A percentile compares a stretch with the other conserved stretches of the same genome.
These are phyloP conservation scores for Pedionomus torquatus DNA, from an alignment of 2,113 vertebrate genomes.

Conservation along the genomic window DNA sequence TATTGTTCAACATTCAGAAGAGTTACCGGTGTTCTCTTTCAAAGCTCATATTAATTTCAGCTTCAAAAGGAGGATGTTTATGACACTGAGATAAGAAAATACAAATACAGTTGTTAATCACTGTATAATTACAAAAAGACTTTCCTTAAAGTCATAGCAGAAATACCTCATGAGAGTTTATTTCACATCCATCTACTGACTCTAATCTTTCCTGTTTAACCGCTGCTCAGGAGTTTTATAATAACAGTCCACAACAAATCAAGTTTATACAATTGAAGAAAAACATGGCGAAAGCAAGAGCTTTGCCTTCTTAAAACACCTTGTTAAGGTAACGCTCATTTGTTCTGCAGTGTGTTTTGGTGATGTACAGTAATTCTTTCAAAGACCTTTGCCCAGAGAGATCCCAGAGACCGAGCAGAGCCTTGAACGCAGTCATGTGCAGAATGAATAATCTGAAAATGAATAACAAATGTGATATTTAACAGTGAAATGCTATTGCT, in stretches of 20 bases:
- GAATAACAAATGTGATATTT: neutral
- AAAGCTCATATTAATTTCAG: slow-evolving; percentile 52
- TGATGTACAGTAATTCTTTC: neutral
- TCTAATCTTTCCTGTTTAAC: slow-evolving; percentile 1
- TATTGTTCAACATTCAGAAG: slow-evolving; percentile 60
- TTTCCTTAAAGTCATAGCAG: slow-evolving; percentile 23
- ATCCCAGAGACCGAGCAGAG: neutral
- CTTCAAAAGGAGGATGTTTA: slow-evolving; percentile 46
- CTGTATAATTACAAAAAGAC: slow-evolving; percentile 48
- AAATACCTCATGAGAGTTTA: neutral
- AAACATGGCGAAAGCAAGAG: neutral
- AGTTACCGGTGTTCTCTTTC: slow-evolving; percentile 48
- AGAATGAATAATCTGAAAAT: neutral
- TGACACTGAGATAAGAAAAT: slow-evolving; percentile 63
- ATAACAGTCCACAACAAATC: neutral
- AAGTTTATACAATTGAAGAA: neutral
- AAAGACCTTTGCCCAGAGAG: neutral
- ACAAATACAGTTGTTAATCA: slow-evolving; percentile 58
- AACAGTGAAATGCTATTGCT: neutral
- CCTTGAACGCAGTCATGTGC: neutral
- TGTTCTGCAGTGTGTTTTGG: neutral
- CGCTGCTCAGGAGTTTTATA: slow-evolving; percentile 3
- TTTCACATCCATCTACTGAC: neutral
- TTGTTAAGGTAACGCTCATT: neutral
- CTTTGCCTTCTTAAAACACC: neutral